A percentile compares a stretch with the other conserved stretches of the same genome.
phyloP scores from a whole-genome alignment of 2,888 invertebrate genomes.

The Lysandra coridon region DNA sequence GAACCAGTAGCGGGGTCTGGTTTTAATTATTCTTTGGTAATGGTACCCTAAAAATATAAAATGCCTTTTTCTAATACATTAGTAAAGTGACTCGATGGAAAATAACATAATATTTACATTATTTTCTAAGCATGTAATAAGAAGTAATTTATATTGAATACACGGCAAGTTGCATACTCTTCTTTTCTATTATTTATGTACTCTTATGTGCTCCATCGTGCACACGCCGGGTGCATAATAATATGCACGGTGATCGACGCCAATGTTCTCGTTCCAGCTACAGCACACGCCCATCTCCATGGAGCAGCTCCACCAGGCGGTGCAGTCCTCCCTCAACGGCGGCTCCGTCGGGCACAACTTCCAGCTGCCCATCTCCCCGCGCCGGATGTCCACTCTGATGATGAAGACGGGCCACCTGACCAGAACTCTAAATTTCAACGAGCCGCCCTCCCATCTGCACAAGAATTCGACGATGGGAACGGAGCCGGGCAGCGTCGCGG shows the following conservation, averaged over 20 bases:
- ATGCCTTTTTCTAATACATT: no score
- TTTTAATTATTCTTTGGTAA: no score
- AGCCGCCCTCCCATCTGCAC: slow-evolving; percentile 62
- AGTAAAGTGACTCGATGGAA: no score
- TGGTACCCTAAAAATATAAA: no score
- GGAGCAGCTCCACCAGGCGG: slow-evolving; percentile 72
- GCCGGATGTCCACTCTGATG: slow-evolving; percentile 72
- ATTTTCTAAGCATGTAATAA: no score
- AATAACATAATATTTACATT: no score
- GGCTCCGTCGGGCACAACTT: slow-evolving; percentile 63
- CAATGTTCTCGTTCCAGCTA: slow-evolving; percentile 50
- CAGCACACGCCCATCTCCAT: slow-evolving; percentile 67
- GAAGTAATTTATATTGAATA: no score
- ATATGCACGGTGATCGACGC: neutral
- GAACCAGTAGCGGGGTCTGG: no score
- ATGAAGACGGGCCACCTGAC: slow-evolving; percentile 64
- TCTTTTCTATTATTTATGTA: no score
- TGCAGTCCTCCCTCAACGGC: slow-evolving; percentile 62
- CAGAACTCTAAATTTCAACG: slow-evolving; percentile 60
- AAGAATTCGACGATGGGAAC: slow-evolving; percentile 54
- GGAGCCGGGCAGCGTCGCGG: slow-evolving; percentile 54
- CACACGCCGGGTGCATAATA: no score
- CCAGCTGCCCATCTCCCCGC: slow-evolving; percentile 65
- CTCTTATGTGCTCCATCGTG: no score
- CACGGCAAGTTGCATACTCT: no score